A percentile compares a stretch with the other conserved stretches of the same genome.
Conservation (phyloP, 2,888 invertebrate genomes). For the Muschampia plurimacula region DNA sequence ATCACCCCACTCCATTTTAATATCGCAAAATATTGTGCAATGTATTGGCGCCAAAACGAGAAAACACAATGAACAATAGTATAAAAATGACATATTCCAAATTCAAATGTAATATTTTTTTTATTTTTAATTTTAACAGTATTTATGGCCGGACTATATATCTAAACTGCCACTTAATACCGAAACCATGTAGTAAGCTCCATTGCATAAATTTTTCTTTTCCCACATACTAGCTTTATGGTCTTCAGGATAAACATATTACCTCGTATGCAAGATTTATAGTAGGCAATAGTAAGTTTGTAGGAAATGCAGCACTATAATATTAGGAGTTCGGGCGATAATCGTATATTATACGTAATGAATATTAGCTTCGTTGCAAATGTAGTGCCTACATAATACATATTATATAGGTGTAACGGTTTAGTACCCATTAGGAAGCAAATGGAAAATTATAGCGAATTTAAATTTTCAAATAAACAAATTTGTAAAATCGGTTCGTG, state of each 20-base stretch:
- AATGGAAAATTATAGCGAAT: background rate
- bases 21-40: too few species aligned
- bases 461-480: background rate
- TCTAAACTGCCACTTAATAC: background rate
- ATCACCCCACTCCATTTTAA: too few species aligned
- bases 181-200: background rate
- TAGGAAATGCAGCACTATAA: constrained; percentile 17
- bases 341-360: constrained; percentile 21
- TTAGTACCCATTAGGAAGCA: background rate
- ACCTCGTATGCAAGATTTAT: constrained; percentile 30
- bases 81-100: too few species aligned
- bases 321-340: constrained; percentile 12
- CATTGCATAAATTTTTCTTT: constrained; percentile 16
- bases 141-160: too few species aligned
- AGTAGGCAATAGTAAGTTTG: constrained; percentile 21
- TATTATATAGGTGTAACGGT: background rate
- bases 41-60: too few species aligned
- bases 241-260: constrained; percentile 23
- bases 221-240: constrained; percentile 22
- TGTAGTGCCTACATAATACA: background rate
- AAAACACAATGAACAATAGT: too few species aligned
- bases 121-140: too few species aligned
- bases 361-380: constrained; percentile 9
- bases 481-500: too few species aligned
- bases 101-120: too few species aligned